These are phyloP conservation scores for Spilarctia lutea DNA, from an alignment of 2,888 invertebrate species.

Conservation along the genomic window DNA sequence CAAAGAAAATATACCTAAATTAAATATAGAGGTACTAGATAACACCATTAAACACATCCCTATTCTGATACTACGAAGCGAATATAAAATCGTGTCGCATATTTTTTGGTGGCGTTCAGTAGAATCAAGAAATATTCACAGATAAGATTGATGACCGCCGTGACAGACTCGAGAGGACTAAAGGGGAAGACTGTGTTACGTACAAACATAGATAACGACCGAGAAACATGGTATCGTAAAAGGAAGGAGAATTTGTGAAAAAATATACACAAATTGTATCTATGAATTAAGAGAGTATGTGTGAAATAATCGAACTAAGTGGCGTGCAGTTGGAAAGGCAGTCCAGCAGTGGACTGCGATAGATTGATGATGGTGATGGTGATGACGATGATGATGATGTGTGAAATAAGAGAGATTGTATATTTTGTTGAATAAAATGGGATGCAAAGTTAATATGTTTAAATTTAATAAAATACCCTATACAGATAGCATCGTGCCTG, in stretches of 20 bases:
- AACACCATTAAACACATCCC: conserved; percentile 10
- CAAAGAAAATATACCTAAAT: too few relatives aligned
- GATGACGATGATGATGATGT: too few relatives aligned
- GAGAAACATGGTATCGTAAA: conserved; percentile 33
- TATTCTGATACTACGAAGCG: conserved; percentile 28
- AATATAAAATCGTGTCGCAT: conserved; percentile 55
- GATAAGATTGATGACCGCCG: conserved; percentile 55
- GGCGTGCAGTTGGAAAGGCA: too few relatives aligned
- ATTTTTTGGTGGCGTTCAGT: conserved; percentile 52
- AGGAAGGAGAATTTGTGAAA: conserved; percentile 14
- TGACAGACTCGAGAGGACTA: conserved; percentile 47
- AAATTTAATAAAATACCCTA: too few relatives aligned
- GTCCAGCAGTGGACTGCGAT: too few relatives aligned
- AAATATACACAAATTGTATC: neutral
- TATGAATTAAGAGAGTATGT: neutral
- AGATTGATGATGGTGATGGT: too few relatives aligned
- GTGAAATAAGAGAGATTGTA: neutral
- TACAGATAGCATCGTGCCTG: too few relatives aligned
- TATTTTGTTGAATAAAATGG: too few relatives aligned
- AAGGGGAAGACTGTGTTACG: conserved; percentile 35
- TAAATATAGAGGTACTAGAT: neutral
- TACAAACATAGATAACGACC: conserved; percentile 43
- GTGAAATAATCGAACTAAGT: too few relatives aligned
- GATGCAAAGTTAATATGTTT: too few relatives aligned
- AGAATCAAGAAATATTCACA: conserved; percentile 54